Evolutionary conservation across 2,888 invertebrate species (phyloP), one percentile per base, ranked within the genome.

Genomic region (Eupeodes latifasciatus): DNA sequence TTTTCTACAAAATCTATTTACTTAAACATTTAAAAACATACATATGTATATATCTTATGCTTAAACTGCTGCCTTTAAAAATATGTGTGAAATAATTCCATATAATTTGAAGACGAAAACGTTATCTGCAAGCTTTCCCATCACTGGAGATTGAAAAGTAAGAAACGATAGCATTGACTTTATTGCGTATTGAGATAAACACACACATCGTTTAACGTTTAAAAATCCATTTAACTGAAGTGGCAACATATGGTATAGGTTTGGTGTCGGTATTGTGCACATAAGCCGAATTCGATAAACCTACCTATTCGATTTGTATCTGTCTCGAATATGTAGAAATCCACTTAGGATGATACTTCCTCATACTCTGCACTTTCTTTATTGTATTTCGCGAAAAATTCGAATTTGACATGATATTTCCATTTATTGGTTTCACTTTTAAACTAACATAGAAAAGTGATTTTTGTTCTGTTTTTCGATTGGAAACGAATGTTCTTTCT

Each of bases 381-480:
- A n/a, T 61, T 40, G n/a, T 61, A 19, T 51, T 80, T 69, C 75
- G 80, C 84, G 75, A 61, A 69, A 72, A 71, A 40, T 66, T 71
- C 40, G 51, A 64, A 72, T 61, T 12, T 51, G 59, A 85, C 85
- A 85, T 36, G 85, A 85, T 64, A 76, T 66, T 85, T 85, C 85
- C 85, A 85, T 85, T 85, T 85, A 14, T 14, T 10, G 19, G 5
- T 19, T 55, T 55, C 0, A 19, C 4, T 19, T 55, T 19, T 19
- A 11, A 55, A 11, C 11, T 57, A 2, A 55, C 19, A 11, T 19
- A 55, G 9, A 27, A 27, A 27, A 27, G 27, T 27, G 27, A 3
- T 27, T 27, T 27, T 27, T 27, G 27, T 3, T 27, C 2, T 27
- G 27, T 27, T 27, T 27, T 27, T 27, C 27, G 27, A 27, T 27